These are phyloP conservation scores for Drosophila yakuba DNA, from an alignment of 1,140 invertebrate genomes.

Conservation along the genomic window DNA sequence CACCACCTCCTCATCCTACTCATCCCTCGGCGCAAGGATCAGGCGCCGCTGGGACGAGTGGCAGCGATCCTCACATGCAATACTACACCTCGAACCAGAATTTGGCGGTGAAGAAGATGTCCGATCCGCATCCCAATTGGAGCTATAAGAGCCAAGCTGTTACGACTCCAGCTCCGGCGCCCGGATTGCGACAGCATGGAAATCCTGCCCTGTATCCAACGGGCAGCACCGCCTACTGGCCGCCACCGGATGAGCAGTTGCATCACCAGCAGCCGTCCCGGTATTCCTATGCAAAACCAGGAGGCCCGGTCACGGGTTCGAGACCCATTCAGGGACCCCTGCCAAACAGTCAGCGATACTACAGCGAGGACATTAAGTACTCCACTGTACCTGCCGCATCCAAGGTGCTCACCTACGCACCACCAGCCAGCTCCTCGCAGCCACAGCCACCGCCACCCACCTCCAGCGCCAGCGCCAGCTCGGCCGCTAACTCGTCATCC, in stretches of 20 bases:
- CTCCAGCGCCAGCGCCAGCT: constrained; percentile 15
- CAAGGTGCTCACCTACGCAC: constrained; percentile 50
- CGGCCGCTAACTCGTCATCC: constrained; percentile 20
- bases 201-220: constrained; percentile 34
- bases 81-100: constrained; percentile 76
- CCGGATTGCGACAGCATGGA: constrained; percentile 33
- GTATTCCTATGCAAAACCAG: constrained; percentile 47
- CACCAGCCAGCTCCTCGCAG: constrained; percentile 16
- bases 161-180: constrained; percentile 35
- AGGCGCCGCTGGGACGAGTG: constrained; percentile 11
- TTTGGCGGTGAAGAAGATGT: constrained; percentile 49
- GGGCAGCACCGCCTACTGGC: constrained; percentile 43
- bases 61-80: constrained; percentile 66
- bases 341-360: constrained; percentile 42
- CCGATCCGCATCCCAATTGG: constrained; percentile 50
- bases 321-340: not conserved
- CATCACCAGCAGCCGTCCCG: constrained; percentile 41
- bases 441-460: constrained; percentile 12
- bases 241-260: constrained; percentile 45
- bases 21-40: constrained; percentile 1
- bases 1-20: not conserved
- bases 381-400: constrained; percentile 33
- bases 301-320: not conserved
- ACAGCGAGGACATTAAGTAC: constrained; percentile 63
- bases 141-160: constrained; percentile 49